Conservation (phyloP, 1,140 invertebrate species). For the Odontomachus brunneus region DNA sequence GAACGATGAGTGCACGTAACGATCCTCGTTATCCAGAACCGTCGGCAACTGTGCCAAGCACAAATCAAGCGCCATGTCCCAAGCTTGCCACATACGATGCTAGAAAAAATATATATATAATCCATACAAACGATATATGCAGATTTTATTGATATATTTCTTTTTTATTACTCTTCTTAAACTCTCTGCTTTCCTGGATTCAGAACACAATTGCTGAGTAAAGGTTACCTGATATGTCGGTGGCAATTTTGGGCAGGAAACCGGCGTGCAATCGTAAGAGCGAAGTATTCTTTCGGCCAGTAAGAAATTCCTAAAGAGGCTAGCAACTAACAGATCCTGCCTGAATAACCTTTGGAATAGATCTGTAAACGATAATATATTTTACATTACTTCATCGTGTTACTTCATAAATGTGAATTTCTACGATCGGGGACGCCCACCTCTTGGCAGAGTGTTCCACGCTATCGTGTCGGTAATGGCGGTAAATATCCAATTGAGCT, state of each 20-base stretch:
- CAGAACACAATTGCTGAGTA: not conserved
- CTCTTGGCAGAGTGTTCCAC: constrained; percentile 97
- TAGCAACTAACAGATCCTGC: constrained; percentile 98
- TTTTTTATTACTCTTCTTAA: no score
- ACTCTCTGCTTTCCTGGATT: no score
- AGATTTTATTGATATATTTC: no score
- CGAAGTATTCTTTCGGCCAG: constrained; percentile 98
- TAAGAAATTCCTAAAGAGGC: constrained; percentile 98
- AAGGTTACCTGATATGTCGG: constrained; percentile 92
- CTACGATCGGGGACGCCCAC: constrained; percentile 80
- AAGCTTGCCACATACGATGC: constrained; percentile 97
- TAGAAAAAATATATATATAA: constrained; percentile 59
- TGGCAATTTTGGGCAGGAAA: constrained; percentile 95
- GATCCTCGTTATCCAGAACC: constrained; percentile 88
- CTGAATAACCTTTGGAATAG: constrained; percentile 98
- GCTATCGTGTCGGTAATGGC: constrained; percentile 99
- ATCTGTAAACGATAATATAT: constrained; percentile 87
- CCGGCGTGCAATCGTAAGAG: constrained; percentile 98
- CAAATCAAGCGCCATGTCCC: constrained; percentile 98
- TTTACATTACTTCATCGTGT: not conserved
- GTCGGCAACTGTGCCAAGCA: constrained; percentile 95
- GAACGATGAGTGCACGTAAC: constrained; percentile 94
- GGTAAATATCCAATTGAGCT: constrained; percentile 99
- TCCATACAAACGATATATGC: not conserved
- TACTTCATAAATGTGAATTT: constrained; percentile 6